These are phyloP conservation scores for Thalassophryne amazonica DNA, from an alignment of 2,797 vertebrate genomes.

Conservation along the genomic window DNA sequence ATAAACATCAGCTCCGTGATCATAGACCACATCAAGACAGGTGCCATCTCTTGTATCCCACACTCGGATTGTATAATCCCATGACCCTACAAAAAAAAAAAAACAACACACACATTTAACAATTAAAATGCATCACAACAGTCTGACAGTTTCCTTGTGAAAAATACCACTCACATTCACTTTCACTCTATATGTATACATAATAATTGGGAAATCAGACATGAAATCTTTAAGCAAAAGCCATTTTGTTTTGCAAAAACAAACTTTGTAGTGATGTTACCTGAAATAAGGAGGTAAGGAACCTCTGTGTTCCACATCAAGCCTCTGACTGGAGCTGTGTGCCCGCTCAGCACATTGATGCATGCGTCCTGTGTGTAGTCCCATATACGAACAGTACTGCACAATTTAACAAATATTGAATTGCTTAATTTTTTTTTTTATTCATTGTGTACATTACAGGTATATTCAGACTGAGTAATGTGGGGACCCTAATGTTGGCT, in stretches of 20 bases:
- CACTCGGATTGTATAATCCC: constrained; percentile 95
- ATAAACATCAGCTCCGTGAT: constrained; percentile 96
- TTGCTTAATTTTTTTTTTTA: background rate
- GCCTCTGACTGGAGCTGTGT: constrained; percentile 91
- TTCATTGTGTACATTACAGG: background rate
- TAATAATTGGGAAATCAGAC: background rate
- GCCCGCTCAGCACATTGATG: constrained; percentile 90
- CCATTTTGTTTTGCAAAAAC: no score
- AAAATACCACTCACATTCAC: background rate
- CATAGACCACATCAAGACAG: constrained; percentile 90
- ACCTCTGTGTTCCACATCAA: constrained; percentile 97
- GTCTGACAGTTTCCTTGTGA: background rate
- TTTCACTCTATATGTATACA: no score
- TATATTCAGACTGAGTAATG: background rate
- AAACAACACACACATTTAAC: no score
- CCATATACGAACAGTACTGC: constrained; percentile 94
- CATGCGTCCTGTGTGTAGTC: constrained; percentile 96
- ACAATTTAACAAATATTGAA: constrained; percentile 11
- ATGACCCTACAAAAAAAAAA: constrained; percentile 78
- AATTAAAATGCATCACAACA: no score
- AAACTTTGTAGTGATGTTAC: no score
- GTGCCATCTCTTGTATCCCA: constrained; percentile 96
- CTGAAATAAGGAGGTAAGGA: constrained; percentile 89
- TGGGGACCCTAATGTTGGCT: no score
- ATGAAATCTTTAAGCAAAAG: no score